Evolutionary conservation across 1,140 invertebrate species (phyloP).

Genomic region (Plectus sambesii): DNA sequence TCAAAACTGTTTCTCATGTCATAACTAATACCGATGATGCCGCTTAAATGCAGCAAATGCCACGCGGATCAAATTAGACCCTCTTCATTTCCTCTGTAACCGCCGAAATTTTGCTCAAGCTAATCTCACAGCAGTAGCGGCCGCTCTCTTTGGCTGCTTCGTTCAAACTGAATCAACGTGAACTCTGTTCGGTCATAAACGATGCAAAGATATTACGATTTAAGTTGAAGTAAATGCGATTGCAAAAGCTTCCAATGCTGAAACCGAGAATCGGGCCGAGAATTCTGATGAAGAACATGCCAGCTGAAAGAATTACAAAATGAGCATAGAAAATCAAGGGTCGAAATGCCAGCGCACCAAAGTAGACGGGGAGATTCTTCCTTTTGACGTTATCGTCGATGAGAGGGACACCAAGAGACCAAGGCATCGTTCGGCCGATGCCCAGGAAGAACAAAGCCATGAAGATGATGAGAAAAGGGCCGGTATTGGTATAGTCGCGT

Average conservation of each 20-base stretch:
- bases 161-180: no score
- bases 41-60: no score
- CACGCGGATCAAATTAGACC: no score
- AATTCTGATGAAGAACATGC: conserved; percentile 28
- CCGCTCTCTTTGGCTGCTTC: no score
- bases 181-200: no score
- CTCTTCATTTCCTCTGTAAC: no score
- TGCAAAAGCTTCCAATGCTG: conserved; percentile 21
- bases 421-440: conserved; percentile 30
- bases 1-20: no score
- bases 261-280: conserved; percentile 26
- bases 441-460: conserved; percentile 24
- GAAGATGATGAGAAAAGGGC: conserved; percentile 28
- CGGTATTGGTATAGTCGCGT: conserved; percentile 12
- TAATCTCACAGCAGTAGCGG: no score
- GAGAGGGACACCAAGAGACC: conserved; percentile 39
- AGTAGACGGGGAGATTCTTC: conserved; percentile 39
- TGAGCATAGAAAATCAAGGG: conserved; percentile 3
- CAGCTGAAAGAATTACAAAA: conserved; percentile 16
- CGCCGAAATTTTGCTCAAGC: no score
- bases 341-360: conserved; percentile 30
- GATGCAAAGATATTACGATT: conserved; percentile 20
- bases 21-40: no score
- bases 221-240: conserved; percentile 25
- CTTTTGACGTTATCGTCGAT: conserved; percentile 46